Percentiles rank a stretch among this genome's conserved stretches.
Evolutionary conservation across 2,113 vertebrate species (phyloP).

Genomic region (Sylvicapra grimmia): DNA sequence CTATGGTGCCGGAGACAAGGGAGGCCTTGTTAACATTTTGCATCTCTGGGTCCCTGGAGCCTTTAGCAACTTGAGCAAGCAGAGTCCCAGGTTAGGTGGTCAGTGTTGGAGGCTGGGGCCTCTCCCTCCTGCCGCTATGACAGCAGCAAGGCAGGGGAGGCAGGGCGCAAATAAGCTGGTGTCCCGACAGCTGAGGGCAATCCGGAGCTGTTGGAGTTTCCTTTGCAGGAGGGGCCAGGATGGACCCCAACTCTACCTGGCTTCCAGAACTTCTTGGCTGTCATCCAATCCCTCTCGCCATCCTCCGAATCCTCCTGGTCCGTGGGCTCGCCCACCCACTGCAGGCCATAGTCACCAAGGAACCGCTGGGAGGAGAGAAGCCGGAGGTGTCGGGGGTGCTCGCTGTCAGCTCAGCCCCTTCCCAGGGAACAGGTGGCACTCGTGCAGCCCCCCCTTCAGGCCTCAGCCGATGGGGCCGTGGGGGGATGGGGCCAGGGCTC

Average conservation of each 20-base stretch:
- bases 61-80: background rate
- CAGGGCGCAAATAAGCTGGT: background rate
- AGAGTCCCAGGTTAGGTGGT: background rate
- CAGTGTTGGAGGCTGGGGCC: background rate
- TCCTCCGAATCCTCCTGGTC: constrained; percentile 26
- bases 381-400: fast-evolving
- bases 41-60: background rate
- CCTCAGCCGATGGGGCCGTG: background rate
- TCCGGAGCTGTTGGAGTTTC: background rate
- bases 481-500: too few species aligned
- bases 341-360: constrained; percentile 90
- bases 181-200: background rate
- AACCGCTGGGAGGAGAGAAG: constrained; percentile 79
- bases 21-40: background rate
- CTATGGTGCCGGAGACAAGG: background rate
- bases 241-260: constrained; percentile 69
- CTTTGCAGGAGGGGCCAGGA: background rate
- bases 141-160: background rate
- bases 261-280: constrained; percentile 70
- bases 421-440: background rate
- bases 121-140: background rate
- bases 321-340: constrained; percentile 86
- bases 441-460: background rate
- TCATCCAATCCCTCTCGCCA: constrained; percentile 25
- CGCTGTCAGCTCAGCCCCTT: fast-evolving